These are phyloP conservation scores for Glaucopsyche alexis DNA, from an alignment of 2,888 invertebrate genomes.

Conservation along the genomic window DNA sequence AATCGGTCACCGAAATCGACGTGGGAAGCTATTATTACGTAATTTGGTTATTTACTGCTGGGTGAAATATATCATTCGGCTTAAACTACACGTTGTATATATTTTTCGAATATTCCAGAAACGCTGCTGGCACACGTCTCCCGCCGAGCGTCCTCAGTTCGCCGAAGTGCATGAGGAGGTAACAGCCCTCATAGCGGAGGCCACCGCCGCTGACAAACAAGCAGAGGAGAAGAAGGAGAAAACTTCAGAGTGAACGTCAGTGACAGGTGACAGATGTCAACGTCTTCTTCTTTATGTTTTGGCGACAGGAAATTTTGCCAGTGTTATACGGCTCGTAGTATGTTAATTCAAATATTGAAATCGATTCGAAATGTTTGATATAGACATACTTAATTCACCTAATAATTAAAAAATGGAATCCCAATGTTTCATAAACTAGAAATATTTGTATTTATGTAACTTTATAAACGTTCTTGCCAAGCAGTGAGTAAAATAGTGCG, in stretches of 20 bases:
- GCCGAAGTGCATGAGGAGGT: slow-evolving; percentile 75
- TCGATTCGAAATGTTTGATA: no score
- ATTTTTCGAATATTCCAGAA: slow-evolving; percentile 55
- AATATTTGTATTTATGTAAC: no score
- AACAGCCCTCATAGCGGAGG: slow-evolving; percentile 52
- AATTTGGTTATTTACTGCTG: no score
- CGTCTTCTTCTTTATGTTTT: neutral
- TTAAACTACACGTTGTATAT: neutral
- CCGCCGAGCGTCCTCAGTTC: slow-evolving; percentile 84
- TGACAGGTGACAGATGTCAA: slow-evolving; percentile 17
- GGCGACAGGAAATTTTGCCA: neutral
- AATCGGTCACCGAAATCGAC: no score
- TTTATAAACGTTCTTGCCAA: no score
- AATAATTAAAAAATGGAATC: no score
- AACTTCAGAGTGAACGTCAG: neutral
- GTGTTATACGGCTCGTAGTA: neutral
- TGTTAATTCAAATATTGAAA: no score
- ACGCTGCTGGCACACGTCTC: slow-evolving; percentile 84
- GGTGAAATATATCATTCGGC: no score
- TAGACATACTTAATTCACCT: no score
- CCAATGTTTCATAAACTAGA: no score
- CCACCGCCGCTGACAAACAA: slow-evolving; percentile 53
- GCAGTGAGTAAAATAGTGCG: no score
- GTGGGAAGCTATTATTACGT: no score
- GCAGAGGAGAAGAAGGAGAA: slow-evolving; percentile 46